phyloP scores from a whole-genome alignment of 2,797 vertebrate genomes.

The Triplophysa yarkandensis region DNA sequence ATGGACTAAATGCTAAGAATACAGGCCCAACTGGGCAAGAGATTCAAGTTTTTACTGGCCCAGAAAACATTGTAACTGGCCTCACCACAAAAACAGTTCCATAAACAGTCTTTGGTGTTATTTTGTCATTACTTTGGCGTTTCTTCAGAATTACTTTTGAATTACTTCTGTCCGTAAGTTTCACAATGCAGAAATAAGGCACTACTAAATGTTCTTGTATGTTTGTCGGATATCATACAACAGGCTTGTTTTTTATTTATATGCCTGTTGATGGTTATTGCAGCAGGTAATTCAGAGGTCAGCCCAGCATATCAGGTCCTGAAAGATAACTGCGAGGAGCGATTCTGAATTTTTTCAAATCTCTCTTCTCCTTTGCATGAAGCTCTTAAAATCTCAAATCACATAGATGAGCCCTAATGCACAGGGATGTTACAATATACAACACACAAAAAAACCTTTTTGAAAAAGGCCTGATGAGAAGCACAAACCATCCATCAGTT shows the following conservation, averaged over 20 bases:
- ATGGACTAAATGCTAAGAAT: too few species aligned
- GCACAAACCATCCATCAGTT: conserved; percentile 14
- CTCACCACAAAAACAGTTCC: too few species aligned
- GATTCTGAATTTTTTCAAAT: conserved; percentile 34
- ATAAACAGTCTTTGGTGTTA: too few species aligned
- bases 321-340: conserved; percentile 48
- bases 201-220: too few species aligned
- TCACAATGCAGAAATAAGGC: too few species aligned
- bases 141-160: too few species aligned
- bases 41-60: too few species aligned
- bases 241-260: conserved; percentile 35
- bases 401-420: conserved; percentile 15
- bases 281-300: conserved; percentile 46
- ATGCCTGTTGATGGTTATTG: conserved; percentile 53
- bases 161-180: too few species aligned
- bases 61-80: too few species aligned
- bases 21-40: too few species aligned
- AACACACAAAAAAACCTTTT: not conserved
- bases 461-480: not conserved
- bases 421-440: conserved; percentile 18
- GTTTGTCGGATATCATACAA: conserved; percentile 9
- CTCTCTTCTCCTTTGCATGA: not conserved
- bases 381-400: conserved; percentile 21
- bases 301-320: conserved; percentile 33
- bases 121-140: too few species aligned